These are phyloP conservation scores for Geodia barretti DNA, from an alignment of 37 sponge, comb jelly and placozoan genomes.

Conservation along the genomic window DNA sequence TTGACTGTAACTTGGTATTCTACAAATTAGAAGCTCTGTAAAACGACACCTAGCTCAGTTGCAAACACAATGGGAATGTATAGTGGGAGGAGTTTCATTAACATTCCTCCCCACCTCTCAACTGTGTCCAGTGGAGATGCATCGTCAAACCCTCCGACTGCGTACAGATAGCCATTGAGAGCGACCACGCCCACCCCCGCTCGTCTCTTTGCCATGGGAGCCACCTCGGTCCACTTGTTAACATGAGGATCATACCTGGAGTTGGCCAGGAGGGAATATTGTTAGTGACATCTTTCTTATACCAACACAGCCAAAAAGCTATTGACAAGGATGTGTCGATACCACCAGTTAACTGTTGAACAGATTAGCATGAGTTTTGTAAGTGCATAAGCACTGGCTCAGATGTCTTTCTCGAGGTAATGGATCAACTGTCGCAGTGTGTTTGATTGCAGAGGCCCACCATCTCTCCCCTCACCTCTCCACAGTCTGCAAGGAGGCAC, in stretches of 20 bases:
- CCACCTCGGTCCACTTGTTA: constrained; percentile 83
- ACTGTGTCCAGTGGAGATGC: constrained; percentile 84
- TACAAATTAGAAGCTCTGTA: neutral
- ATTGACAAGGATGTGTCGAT: too few species aligned
- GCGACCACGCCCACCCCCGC: constrained; percentile 90
- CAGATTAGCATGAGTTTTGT: too few species aligned
- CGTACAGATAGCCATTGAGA: constrained; percentile 87
- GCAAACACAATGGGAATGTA: neutral
- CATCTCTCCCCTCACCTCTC: constrained; percentile 41
- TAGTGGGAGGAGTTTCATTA: neutral
- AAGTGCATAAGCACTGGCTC: too few species aligned
- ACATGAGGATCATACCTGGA: constrained; percentile 80
- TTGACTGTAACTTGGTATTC: neutral
- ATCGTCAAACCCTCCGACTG: constrained; percentile 97
- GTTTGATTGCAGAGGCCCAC: too few species aligned
- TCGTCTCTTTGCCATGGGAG: constrained; percentile 79
- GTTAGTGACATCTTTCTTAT: too few species aligned
- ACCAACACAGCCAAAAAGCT: too few species aligned
- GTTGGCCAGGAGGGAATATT: too few species aligned
- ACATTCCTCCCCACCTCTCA: constrained; percentile 49
- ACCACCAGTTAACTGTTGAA: too few species aligned
- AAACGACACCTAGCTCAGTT: neutral
- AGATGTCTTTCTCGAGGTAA: neutral
- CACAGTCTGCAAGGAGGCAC: constrained; percentile 76
- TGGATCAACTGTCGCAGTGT: neutral